Evolutionary conservation across 1,140 invertebrate species (phyloP), one percentile per base, ranked within the genome.

Genomic region (Conus ventricosus): DNA sequence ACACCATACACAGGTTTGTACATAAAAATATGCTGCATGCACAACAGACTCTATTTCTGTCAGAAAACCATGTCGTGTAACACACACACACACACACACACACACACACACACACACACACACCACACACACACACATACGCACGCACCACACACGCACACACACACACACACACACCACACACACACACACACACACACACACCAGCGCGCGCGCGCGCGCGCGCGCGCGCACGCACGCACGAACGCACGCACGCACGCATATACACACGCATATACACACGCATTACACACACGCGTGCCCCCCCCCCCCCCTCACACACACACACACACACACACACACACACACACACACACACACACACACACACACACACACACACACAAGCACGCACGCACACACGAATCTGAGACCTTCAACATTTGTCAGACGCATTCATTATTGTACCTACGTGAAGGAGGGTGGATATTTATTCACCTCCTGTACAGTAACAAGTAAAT

Each of bases 81-180:
- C 3, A 71, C 67, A 71, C 67, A 71, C 67, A 71, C 67, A 71
- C 67, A 71, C 67, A 71, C 67, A 71, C 67, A 71, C 67, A 71
- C 67, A 71, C 67, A 71, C 67, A 71, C 67, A n/a, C 67, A 71
- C 67, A 71, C 67, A 71, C 67, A 71, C 67, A 71, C 67, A 71
- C n/a, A n/a, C n/a, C n/a, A n/a, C n/a, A n/a, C n/a, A n/a, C n/a
- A n/a, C n/a, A n/a, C n/a, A n/a, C n/a, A n/a, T n/a, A n/a, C n/a
- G n/a, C n/a, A n/a, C n/a, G n/a, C n/a, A n/a, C n/a, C 11, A 71
- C 20, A 23, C 23, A 71, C 67, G 10, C 67, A 71, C 20, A 71
- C 67, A 20, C 67, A 71, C 67, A 10, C 67, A n/a, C 67, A 71
- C 67, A 10, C 11, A n/a, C 13, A 23, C n/a, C 67, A 23, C 67